Conservation (phyloP, 2,888 invertebrate species). For the Siphlonurus alternatus region DNA sequence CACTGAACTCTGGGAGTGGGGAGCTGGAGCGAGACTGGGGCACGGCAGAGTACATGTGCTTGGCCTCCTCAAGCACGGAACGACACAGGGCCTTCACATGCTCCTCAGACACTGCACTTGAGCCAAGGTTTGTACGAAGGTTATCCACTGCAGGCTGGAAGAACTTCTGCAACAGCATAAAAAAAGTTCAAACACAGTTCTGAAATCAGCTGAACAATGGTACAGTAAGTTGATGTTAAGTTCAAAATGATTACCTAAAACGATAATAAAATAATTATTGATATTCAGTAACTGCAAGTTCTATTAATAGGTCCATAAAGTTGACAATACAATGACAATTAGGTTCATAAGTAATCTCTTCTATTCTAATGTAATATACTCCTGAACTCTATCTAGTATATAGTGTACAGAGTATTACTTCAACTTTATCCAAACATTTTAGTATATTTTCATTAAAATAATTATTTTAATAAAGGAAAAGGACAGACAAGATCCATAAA, state of each 20-base stretch:
- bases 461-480: too few relatives aligned
- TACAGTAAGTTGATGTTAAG: not conserved
- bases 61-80: slow-evolving; percentile 63
- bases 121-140: slow-evolving; percentile 55
- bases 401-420: too few relatives aligned
- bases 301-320: too few relatives aligned
- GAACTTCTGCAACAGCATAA: slow-evolving; percentile 56
- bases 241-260: not conserved
- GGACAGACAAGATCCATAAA: too few relatives aligned
- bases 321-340: too few relatives aligned
- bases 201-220: not conserved
- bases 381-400: too few relatives aligned
- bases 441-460: too few relatives aligned
- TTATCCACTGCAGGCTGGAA: slow-evolving; percentile 65
- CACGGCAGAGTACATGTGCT: slow-evolving; percentile 40
- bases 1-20: slow-evolving; percentile 28
- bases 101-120: slow-evolving; percentile 51
- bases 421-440: too few relatives aligned
- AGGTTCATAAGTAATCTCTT: too few relatives aligned
- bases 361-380: too few relatives aligned
- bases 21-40: slow-evolving; percentile 15
- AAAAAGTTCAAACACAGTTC: not conserved
- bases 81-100: slow-evolving; percentile 47
- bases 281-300: too few relatives aligned
- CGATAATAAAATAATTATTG: too few relatives aligned